Percentiles rank a stretch among this genome's conserved stretches.
These are phyloP conservation scores for Oriolus oriolus DNA, from an alignment of 2,113 vertebrate genomes.

Conservation along the genomic window DNA sequence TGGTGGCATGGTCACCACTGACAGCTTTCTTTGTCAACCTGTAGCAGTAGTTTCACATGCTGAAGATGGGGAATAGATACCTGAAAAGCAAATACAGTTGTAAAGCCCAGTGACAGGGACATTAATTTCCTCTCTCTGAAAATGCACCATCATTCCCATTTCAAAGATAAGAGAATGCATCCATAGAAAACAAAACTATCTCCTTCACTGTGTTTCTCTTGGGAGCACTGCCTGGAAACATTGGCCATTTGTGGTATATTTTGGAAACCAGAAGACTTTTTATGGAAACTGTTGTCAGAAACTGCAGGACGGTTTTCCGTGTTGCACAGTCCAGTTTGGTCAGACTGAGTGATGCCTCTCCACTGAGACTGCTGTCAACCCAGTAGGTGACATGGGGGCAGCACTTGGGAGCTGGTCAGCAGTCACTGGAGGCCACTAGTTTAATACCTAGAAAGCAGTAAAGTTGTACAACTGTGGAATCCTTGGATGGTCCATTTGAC, in stretches of 20 bases:
- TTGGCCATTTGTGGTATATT: not conserved
- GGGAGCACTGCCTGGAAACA: not conserved
- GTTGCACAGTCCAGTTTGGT: not conserved
- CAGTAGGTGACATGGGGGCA: not conserved
- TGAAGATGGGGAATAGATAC: not conserved
- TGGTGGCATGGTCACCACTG: not conserved
- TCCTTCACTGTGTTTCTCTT: not conserved
- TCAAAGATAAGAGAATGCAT: not conserved
- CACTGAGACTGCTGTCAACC: not conserved
- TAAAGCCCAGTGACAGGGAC: not conserved
- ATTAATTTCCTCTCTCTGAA: slow-evolving; percentile 26
- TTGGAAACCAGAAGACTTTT: not conserved
- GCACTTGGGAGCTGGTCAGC: not conserved
- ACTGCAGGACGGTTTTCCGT: not conserved
- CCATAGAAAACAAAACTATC: not conserved
- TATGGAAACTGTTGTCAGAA: not conserved
- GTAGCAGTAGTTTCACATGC: not conserved
- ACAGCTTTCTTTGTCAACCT: not conserved
- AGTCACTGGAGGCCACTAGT: not conserved
- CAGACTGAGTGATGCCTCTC: not conserved
- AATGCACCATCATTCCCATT: not conserved
- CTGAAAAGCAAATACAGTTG: not conserved
- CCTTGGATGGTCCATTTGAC: not conserved
- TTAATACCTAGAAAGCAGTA: not conserved
- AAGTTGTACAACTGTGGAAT: not conserved